Base-by-base conservation (phyloP, 2,888 invertebrate genomes). In the Piscicola geometra region DNA sequence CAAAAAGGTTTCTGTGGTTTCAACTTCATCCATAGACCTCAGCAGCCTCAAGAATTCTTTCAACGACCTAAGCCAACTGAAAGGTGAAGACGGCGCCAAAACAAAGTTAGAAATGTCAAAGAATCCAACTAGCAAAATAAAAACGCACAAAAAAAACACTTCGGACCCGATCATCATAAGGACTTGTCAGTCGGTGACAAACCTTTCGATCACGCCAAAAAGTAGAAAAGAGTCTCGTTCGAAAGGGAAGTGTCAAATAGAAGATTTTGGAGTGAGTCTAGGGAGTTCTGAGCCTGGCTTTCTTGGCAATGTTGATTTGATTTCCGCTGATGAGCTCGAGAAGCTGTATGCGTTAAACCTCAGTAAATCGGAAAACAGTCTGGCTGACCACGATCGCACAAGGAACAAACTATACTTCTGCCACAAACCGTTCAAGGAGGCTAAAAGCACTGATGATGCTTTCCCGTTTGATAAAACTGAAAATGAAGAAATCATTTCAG, bases 391-490 rank as follows among this genome's bases (percentile, higher is more conserved):
- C 25, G 21, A 5, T 15, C 21, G 25, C 21, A 56, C 9, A 21
- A 9, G 60, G 25, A 56, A 56, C 25, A 56, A 15, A n/a, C 25
- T 56, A 5, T 56, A 56, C 60, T 56, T 56, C n/a, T 25, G 25
- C n/a, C 60, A 56, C n/a, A 56, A 56, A 56, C 60, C 60, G 5
- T 56, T 56, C 60, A 56, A 56, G n/a, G 60, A 56, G n/a, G n/a
- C 15, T 41, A 9, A 41, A 9, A 9, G 5, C 9, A 41, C 9
- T 41, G 41, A 41, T 41, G 41, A 41, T 41, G 41, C 41, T 15
- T 41, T 15, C 5, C 5, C 5, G 15, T 9, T 56, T 56, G 60
- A 56, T 25, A 56, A 56, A 18, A 56, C 25, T 15, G 60, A 56
- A 56, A 25, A 25, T 56, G 60, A 18, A 3, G 25, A 18, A 56